A percentile compares a stretch with the other conserved stretches of the same genome.
Evolutionary conservation across 1,140 invertebrate genomes (phyloP).

Genomic region (Periplaneta americana): DNA sequence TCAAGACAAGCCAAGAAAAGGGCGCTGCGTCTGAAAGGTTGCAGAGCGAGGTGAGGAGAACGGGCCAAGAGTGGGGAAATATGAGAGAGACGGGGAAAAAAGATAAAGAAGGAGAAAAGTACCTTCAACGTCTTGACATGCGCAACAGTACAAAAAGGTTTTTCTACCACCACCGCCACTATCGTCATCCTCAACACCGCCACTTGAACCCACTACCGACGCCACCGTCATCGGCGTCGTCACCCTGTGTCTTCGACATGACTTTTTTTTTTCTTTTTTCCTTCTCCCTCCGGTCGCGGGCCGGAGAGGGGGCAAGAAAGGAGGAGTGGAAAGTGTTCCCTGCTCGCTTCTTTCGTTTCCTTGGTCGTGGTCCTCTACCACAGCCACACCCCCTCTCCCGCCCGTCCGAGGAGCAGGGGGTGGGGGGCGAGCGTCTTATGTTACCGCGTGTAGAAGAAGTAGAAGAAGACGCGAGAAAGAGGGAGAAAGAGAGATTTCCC

Average conservation of each 20-base stretch:
- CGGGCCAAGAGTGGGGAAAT: background rate
- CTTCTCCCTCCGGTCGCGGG: background rate
- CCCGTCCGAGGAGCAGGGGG: background rate
- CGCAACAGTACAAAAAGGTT: constrained; percentile 15
- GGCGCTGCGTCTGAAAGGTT: constrained; percentile 5
- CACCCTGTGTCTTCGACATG: background rate
- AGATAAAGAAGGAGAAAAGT: constrained; percentile 6
- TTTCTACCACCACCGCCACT: background rate
- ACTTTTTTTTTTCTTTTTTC: background rate
- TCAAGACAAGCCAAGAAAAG: constrained; percentile 15
- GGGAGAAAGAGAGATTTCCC: background rate
- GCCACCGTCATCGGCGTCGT: background rate
- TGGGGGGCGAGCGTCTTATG: background rate
- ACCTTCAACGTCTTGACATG: constrained; percentile 12
- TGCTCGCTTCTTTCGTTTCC: constrained; percentile 10
- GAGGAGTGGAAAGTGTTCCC: background rate
- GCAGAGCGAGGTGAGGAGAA: background rate
- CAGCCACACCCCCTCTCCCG: constrained; percentile 4
- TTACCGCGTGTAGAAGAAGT: background rate
- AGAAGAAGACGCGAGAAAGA: background rate
- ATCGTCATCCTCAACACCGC: background rate
- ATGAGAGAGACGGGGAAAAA: background rate
- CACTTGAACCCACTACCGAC: background rate
- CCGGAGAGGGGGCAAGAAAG: background rate
- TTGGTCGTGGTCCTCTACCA: constrained; percentile 1